These are phyloP conservation scores for Halyomorpha halys DNA, from an alignment of 1,140 invertebrate genomes.

Conservation along the genomic window DNA sequence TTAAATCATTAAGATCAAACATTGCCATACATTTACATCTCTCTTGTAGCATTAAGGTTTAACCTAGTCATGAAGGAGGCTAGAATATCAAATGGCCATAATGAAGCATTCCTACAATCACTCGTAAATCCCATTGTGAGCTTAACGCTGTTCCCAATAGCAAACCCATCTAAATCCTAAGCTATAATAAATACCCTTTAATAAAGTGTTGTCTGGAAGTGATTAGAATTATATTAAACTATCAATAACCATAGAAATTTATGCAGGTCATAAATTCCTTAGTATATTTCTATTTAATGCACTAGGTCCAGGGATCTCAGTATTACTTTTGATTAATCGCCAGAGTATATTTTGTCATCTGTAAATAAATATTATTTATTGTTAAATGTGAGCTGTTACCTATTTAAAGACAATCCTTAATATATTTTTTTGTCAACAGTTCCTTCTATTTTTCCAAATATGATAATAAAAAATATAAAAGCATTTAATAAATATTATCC, in stretches of 20 bases:
- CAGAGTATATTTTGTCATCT: neutral
- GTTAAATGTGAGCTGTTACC: constrained; percentile 4
- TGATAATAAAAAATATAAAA: neutral
- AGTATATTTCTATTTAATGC: neutral
- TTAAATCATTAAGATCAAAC: too few relatives aligned
- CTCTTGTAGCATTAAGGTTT: too few relatives aligned
- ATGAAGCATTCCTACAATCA: too few relatives aligned
- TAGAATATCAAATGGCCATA: too few relatives aligned
- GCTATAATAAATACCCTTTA: too few relatives aligned
- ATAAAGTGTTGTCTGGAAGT: too few relatives aligned
- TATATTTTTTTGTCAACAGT: constrained; percentile 8
- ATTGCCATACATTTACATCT: too few relatives aligned
- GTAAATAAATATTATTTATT: constrained; percentile 2
- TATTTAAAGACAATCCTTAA: constrained; percentile 5
- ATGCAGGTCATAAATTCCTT: neutral
- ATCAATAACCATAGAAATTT: neutral
- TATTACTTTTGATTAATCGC: constrained; percentile 1
- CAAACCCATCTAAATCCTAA: too few relatives aligned
- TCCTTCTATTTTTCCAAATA: constrained; percentile 8
- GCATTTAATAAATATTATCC: constrained; percentile 5
- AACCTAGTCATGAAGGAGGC: too few relatives aligned
- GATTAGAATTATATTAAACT: neutral
- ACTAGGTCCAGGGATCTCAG: constrained; percentile 3
- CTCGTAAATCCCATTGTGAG: too few relatives aligned
- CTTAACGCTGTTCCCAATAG: too few relatives aligned